These are phyloP conservation scores for Simalia tracyae DNA, from an alignment of 2,797 vertebrate species.

Conservation along the genomic window DNA sequence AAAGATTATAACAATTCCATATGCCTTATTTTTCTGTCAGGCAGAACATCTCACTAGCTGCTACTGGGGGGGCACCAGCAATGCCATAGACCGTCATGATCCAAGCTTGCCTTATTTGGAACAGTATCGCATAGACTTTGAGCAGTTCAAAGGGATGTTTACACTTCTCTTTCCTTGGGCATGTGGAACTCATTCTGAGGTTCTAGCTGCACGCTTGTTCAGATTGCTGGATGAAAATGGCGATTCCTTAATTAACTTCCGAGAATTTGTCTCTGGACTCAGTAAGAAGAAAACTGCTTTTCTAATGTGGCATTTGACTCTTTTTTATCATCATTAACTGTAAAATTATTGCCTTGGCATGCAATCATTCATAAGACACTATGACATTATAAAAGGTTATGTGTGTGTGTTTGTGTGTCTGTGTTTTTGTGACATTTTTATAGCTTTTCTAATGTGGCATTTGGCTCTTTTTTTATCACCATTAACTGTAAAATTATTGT, in stretches of 20 bases:
- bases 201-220: slow-evolving; percentile 87
- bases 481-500: no score
- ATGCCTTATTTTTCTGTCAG: slow-evolving; percentile 66
- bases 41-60: slow-evolving; percentile 96
- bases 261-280: slow-evolving; percentile 91
- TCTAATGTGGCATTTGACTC: background rate
- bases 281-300: slow-evolving; percentile 72
- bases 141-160: slow-evolving; percentile 96
- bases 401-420: background rate
- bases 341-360: background rate
- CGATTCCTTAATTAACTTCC: slow-evolving; percentile 93
- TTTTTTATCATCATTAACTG: background rate
- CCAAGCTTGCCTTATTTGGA: slow-evolving; percentile 97
- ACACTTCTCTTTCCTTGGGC: slow-evolving; percentile 93
- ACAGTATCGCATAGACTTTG: slow-evolving; percentile 95
- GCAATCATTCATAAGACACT: background rate
- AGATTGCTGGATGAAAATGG: slow-evolving; percentile 89
- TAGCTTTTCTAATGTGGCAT: background rate
- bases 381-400: background rate
- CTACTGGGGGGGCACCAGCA: slow-evolving; percentile 96
- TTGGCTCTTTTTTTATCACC: background rate
- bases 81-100: slow-evolving; percentile 89
- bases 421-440: background rate
- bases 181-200: slow-evolving; percentile 86
- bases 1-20: background rate